These are phyloP conservation scores for Deladenus siricidicola DNA, from an alignment of 2,888 invertebrate genomes.

Conservation along the genomic window DNA sequence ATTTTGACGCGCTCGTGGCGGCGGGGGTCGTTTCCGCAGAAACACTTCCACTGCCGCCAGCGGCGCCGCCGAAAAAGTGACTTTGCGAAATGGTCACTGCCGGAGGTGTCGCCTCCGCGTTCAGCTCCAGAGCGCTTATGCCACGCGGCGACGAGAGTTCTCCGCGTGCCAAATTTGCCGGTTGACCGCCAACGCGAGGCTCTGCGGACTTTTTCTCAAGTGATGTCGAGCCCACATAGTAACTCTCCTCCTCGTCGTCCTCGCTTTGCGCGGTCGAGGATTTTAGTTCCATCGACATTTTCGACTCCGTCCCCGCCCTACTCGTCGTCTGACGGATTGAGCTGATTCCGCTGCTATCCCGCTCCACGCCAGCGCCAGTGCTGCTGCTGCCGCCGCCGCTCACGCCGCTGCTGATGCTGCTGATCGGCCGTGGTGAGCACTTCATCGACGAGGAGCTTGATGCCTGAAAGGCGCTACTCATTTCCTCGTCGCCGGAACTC, in stretches of 20 bases:
- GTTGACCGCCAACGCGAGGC: not conserved
- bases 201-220: not conserved
- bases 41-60: not conserved
- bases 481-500: constrained; percentile 20
- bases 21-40: not conserved
- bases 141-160: not conserved
- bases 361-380: not conserved
- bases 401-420: constrained; percentile 7
- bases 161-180: not conserved
- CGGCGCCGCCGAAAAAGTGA: too few species aligned
- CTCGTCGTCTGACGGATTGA: too few species aligned
- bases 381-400: not conserved
- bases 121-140: not conserved
- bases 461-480: constrained; percentile 7
- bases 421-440: constrained; percentile 13
- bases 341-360: too few species aligned
- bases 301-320: not conserved
- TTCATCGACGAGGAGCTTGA: constrained; percentile 20
- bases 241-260: not conserved
- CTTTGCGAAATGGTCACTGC: too few species aligned
- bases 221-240: not conserved
- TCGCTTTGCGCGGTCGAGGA: not conserved
- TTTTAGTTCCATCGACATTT: constrained; percentile 1
- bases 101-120: not conserved
- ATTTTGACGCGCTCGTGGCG: not conserved